Percentiles rank a stretch among this genome's conserved stretches.
Evolutionary conservation across 2,797 vertebrate species (phyloP).

Genomic region (Lophotriccus pileatus): DNA sequence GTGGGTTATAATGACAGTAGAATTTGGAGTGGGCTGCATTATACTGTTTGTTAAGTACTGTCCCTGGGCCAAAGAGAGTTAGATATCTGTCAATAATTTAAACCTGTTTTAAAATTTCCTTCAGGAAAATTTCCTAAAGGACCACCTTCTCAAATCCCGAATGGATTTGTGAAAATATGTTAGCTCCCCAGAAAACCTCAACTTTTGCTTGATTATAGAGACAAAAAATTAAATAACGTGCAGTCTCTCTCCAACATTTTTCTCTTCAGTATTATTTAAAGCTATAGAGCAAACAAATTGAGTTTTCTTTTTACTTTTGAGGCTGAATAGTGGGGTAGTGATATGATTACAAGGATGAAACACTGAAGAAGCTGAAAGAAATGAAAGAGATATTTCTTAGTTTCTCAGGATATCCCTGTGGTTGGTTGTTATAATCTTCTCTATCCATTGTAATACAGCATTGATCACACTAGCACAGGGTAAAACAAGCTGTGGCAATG

Average conservation of each 20-base stretch:
- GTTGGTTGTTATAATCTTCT: background rate
- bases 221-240: background rate
- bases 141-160: background rate
- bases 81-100: background rate
- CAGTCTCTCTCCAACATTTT: background rate
- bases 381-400: background rate
- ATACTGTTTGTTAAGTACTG: background rate
- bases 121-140: background rate
- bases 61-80: background rate
- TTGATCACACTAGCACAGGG: background rate
- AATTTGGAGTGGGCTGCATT: background rate
- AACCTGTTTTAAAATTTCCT: background rate
- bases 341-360: background rate
- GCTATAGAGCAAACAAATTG: background rate
- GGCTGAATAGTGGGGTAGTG: background rate
- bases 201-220: background rate
- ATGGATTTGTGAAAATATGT: background rate
- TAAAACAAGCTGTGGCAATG: background rate
- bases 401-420: background rate
- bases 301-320: background rate
- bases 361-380: background rate
- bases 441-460: background rate
- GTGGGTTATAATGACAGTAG: background rate
- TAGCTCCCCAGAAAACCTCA: background rate
- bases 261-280: slow-evolving; percentile 1